Conservation (phyloP, 2,113 vertebrate species). For the Scopus umbretta region DNA sequence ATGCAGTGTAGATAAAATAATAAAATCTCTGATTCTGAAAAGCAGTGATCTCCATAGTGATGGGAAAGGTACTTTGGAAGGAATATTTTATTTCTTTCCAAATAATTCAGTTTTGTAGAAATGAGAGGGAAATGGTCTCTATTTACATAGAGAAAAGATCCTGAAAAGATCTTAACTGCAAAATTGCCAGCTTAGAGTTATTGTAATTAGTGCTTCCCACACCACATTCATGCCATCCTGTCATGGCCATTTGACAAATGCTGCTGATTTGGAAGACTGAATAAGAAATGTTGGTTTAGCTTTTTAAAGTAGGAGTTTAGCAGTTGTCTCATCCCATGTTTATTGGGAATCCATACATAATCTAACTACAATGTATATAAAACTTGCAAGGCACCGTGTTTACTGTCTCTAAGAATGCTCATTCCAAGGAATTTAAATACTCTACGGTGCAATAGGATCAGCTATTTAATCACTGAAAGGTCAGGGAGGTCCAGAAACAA, state of each 20-base stretch:
- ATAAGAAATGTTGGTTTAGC: background rate
- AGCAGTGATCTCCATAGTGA: background rate
- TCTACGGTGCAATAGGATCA: background rate
- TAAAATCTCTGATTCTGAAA: background rate
- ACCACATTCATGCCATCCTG: background rate
- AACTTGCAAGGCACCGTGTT: background rate
- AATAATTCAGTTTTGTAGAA: background rate
- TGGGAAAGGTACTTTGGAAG: background rate
- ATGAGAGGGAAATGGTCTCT: background rate
- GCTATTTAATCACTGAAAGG: constrained; percentile 2
- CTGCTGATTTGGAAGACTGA: background rate
- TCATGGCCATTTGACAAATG: constrained; percentile 17
- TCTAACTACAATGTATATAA: constrained; percentile 25
- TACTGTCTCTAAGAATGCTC: background rate
- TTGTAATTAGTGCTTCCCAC: background rate
- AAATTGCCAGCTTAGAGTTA: background rate
- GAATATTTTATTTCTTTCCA: background rate
- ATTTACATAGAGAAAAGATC: background rate
- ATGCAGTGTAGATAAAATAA: background rate
- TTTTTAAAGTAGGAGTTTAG: constrained; percentile 10
- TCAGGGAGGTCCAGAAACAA: constrained; percentile 12
- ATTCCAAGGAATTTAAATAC: constrained; percentile 19
- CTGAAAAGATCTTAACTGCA: background rate
- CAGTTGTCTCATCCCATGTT: background rate
- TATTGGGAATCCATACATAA: constrained; percentile 44